phyloP scores from a whole-genome alignment of 2,797 vertebrate species.

The Artibeus lituratus region DNA sequence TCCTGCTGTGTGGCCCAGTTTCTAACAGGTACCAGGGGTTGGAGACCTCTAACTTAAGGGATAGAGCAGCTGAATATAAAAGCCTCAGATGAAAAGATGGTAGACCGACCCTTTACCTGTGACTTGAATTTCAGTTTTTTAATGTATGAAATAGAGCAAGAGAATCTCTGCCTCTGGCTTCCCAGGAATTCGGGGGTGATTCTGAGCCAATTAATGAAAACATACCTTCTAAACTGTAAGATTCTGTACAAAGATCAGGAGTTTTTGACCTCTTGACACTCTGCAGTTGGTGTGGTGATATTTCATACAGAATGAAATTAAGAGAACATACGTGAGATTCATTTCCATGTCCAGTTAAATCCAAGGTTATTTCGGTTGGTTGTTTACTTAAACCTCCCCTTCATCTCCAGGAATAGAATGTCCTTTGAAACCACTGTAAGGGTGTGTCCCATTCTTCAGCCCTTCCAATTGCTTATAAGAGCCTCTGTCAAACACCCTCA shows the following conservation, averaged over 20 bases:
- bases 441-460: neutral
- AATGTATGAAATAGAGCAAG: neutral
- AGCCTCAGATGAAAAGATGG: neutral
- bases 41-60: neutral
- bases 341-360: neutral
- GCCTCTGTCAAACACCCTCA: neutral
- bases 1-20: too few relatives aligned
- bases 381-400: neutral
- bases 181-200: neutral
- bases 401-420: neutral
- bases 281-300: neutral
- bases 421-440: neutral
- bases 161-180: neutral
- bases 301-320: neutral
- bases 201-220: neutral
- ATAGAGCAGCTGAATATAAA: neutral
- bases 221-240: neutral
- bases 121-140: neutral
- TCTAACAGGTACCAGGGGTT: too few relatives aligned
- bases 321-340: constrained; percentile 3
- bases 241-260: neutral
- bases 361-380: neutral
- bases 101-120: neutral
- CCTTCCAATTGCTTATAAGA: neutral
- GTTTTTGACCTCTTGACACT: neutral